Percentiles rank a stretch among this genome's conserved stretches.
These are phyloP conservation scores for Pluvialis apricaria DNA, from an alignment of 2,113 vertebrate genomes.

Conservation along the genomic window DNA sequence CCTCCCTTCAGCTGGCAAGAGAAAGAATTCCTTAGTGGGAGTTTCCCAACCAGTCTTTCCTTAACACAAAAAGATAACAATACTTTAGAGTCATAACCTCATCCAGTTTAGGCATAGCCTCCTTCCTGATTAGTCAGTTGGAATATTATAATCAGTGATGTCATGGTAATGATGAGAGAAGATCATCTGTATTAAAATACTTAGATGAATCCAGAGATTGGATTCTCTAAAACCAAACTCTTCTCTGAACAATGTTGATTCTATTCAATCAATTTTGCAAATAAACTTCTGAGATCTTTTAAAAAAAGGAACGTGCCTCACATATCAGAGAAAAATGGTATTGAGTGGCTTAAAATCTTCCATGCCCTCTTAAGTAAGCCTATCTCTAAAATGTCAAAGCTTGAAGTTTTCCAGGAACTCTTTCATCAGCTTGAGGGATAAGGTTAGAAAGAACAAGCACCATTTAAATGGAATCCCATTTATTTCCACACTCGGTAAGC, in stretches of 20 bases:
- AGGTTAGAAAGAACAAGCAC: slow-evolving; percentile 7
- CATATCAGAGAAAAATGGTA: background rate
- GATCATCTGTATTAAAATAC: background rate
- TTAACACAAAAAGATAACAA: slow-evolving; percentile 23
- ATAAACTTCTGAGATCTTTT: background rate
- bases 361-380: background rate
- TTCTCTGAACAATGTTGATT: background rate
- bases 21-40: slow-evolving; percentile 11
- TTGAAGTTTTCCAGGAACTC: slow-evolving; percentile 52
- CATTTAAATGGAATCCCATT: slow-evolving; percentile 1
- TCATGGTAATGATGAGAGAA: slow-evolving; percentile 7
- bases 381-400: slow-evolving; percentile 51
- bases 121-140: slow-evolving; percentile 54
- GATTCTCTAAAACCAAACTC: background rate
- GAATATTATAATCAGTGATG: background rate
- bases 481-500: background rate
- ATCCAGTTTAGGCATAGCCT: slow-evolving; percentile 3
- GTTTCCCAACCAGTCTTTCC: slow-evolving; percentile 19
- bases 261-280: background rate
- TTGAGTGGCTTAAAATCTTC: slow-evolving; percentile 31
- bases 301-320: background rate
- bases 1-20: background rate
- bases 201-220: background rate
- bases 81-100: slow-evolving; percentile 15
- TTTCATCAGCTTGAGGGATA: slow-evolving; percentile 40